These are phyloP conservation scores for Ophion ventricosus DNA, from an alignment of 2,888 invertebrate species.

Conservation along the genomic window DNA sequence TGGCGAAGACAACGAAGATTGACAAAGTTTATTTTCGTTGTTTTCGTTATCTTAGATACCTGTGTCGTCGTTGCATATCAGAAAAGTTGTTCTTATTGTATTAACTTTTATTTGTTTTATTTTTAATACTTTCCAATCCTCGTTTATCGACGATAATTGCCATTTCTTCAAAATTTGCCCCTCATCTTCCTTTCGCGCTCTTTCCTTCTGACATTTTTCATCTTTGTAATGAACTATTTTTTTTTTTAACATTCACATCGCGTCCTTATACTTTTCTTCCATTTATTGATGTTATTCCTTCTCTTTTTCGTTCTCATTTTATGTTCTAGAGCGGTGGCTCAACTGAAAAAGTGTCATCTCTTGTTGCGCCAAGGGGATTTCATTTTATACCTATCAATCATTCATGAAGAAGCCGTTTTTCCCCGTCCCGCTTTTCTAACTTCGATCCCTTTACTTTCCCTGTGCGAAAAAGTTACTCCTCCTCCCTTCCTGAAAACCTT, in stretches of 20 bases:
- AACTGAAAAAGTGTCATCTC: conserved; percentile 49
- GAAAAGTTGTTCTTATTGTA: too few species aligned
- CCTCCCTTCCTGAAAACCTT: not conserved
- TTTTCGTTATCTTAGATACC: too few species aligned
- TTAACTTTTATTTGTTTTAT: too few species aligned
- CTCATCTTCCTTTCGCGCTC: not conserved
- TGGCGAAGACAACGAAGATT: too few species aligned
- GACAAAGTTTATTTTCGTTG: too few species aligned
- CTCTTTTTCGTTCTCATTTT: conserved; percentile 10
- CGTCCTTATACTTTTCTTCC: conserved; percentile 12
- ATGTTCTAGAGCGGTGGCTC: conserved; percentile 14
- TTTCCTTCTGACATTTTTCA: not conserved
- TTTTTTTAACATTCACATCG: not conserved
- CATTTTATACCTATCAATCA: conserved; percentile 67
- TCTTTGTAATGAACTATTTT: not conserved
- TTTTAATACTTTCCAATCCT: too few species aligned
- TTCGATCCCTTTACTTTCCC: conserved; percentile 45
- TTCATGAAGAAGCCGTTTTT: conserved; percentile 64
- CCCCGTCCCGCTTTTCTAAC: conserved; percentile 57
- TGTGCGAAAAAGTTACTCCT: not conserved
- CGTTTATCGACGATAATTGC: too few species aligned
- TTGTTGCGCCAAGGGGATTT: conserved; percentile 48
- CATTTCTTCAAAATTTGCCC: too few species aligned
- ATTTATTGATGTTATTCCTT: conserved; percentile 31
- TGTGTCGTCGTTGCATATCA: too few species aligned